Percentiles rank a stretch among this genome's conserved stretches.
Evolutionary conservation across 53 echinoderm and acorn worm genomes (phyloP).

Genomic region (Stichopus horrens): DNA sequence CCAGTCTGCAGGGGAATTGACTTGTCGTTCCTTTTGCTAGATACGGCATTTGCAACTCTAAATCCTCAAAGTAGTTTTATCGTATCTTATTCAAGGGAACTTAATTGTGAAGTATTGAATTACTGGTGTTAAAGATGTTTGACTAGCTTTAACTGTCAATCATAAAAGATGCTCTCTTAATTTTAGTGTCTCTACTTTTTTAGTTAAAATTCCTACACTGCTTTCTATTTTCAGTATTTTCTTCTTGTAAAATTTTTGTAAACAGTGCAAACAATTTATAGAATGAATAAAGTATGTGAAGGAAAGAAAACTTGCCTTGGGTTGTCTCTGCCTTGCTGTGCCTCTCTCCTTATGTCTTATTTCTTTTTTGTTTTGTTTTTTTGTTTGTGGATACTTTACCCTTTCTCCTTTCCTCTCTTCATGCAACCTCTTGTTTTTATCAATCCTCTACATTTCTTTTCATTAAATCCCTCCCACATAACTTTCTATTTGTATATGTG

Average conservation of each 20-base stretch:
- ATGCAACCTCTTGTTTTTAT: neutral
- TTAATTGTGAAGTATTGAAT: no score
- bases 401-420: neutral
- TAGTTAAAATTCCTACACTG: neutral
- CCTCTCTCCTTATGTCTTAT: neutral
- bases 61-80: no score
- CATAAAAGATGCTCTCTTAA: no score
- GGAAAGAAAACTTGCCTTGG: constrained; percentile 3
- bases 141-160: no score
- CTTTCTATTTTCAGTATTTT: neutral
- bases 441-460: neutral
- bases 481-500: neutral
- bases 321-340: constrained; percentile 36
- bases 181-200: neutral
- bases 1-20: no score
- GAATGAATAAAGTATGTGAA: constrained; percentile 9
- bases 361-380: neutral
- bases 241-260: neutral
- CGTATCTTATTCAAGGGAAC: no score
- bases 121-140: no score
- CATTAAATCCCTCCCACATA: neutral
- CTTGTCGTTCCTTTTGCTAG: no score
- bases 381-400: neutral
- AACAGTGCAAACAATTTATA: neutral
- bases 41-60: no score